phyloP scores from a whole-genome alignment of 2,113 vertebrate genomes.

The Cyphomyrus plagiostoma region DNA sequence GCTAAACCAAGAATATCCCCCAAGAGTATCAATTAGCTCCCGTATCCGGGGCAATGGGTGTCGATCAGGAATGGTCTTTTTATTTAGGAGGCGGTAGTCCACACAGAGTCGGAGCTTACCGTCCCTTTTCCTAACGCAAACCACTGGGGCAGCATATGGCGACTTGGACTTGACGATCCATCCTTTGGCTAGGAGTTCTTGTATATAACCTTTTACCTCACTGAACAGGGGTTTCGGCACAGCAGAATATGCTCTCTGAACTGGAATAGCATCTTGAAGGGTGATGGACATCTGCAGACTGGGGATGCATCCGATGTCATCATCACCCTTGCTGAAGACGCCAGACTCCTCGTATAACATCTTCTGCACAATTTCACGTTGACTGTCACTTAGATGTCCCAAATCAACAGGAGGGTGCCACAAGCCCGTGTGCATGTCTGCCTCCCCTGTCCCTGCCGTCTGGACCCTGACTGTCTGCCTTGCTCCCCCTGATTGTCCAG shows the following conservation, averaged over 20 bases:
- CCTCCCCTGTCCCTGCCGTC: no score
- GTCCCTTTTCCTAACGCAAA: slow-evolving; percentile 17
- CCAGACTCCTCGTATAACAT: background rate
- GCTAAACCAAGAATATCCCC: slow-evolving; percentile 2
- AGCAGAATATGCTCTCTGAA: background rate
- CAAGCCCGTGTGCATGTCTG: background rate
- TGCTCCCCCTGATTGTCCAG: no score
- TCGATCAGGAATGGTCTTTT: background rate
- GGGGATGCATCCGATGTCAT: no score
- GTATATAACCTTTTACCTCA: slow-evolving; percentile 1
- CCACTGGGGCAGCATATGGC: background rate
- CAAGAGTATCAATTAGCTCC: background rate
- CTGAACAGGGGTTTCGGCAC: background rate
- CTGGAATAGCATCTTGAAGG: background rate
- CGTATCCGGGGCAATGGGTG: background rate
- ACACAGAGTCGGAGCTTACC: background rate
- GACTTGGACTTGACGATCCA: background rate
- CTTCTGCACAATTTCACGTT: background rate
- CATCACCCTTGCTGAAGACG: background rate
- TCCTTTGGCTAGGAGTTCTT: background rate
- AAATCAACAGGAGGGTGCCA: background rate
- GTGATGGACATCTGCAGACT: background rate
- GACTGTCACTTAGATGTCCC: background rate
- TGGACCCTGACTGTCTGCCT: no score
- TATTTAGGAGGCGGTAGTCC: slow-evolving; percentile 1